Conservation (phyloP, 2,113 vertebrate species). For the Plecotus auritus region DNA sequence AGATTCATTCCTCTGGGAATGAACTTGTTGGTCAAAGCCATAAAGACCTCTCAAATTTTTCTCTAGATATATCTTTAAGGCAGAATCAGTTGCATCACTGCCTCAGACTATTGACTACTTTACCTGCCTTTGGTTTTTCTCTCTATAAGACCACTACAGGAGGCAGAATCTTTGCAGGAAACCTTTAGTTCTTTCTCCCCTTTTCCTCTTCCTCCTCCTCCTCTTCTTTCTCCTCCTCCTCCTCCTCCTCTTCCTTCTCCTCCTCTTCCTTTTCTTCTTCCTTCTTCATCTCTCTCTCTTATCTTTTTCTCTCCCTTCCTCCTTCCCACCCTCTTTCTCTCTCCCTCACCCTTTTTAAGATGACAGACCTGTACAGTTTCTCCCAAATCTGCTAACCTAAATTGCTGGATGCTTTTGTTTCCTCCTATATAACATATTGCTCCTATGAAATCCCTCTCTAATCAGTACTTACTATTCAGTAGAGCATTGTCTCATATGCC, state of each 20-base stretch:
- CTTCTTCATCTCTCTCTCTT: too few species aligned
- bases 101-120: background rate
- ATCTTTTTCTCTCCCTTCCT: background rate
- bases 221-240: background rate
- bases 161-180: background rate
- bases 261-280: background rate
- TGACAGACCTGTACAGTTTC: background rate
- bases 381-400: background rate
- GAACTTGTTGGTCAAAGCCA: background rate
- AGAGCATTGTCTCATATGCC: background rate
- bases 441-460: background rate
- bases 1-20: background rate
- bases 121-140: background rate
- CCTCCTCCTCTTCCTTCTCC: background rate
- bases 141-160: background rate
- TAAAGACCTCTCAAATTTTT: background rate
- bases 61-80: background rate
- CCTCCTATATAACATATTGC: background rate
- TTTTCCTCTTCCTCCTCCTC: background rate
- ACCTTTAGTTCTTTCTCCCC: background rate
- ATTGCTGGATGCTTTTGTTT: background rate
- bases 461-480: background rate
- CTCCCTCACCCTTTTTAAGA: background rate
- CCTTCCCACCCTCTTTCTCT: background rate
- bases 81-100: background rate